phyloP scores from a whole-genome alignment of 2,797 vertebrate genomes.

The Amphiprion clarkii region DNA sequence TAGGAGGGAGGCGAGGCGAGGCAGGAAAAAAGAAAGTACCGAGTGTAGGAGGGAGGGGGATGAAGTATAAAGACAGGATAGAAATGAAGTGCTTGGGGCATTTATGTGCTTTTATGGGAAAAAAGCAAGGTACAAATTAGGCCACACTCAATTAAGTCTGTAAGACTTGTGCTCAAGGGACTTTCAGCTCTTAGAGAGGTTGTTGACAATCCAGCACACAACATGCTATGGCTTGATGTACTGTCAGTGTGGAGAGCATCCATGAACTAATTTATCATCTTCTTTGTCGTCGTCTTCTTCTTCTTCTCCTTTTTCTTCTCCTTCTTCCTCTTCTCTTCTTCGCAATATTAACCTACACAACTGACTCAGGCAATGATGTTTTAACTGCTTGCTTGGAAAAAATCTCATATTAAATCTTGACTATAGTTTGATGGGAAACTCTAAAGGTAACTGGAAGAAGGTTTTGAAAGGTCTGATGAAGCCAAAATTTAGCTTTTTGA shows the following conservation, averaged over 20 bases:
- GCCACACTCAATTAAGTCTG: slow-evolving; percentile 83
- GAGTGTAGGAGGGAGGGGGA: slow-evolving; percentile 63
- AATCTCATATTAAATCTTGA: too few relatives aligned
- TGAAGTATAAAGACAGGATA: slow-evolving; percentile 72
- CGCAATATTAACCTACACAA: slow-evolving; percentile 1
- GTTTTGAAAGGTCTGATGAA: too few relatives aligned
- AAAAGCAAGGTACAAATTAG: slow-evolving; percentile 82
- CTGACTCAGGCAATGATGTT: not conserved
- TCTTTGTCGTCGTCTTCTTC: not conserved
- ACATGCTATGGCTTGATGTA: slow-evolving; percentile 68
- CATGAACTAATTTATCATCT: slow-evolving; percentile 5
- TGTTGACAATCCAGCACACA: slow-evolving; percentile 71
- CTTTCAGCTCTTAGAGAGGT: slow-evolving; percentile 77
- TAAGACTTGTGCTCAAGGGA: slow-evolving; percentile 78
- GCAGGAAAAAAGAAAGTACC: slow-evolving; percentile 42
- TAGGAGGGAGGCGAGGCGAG: slow-evolving; percentile 58
- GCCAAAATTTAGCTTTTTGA: too few relatives aligned
- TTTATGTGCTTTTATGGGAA: slow-evolving; percentile 79
- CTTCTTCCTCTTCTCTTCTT: not conserved
- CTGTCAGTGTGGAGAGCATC: slow-evolving; percentile 35
- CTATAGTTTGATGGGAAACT: too few relatives aligned
- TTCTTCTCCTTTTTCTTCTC: not conserved
- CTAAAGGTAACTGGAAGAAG: too few relatives aligned
- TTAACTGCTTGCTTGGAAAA: too few relatives aligned
- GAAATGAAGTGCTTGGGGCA: slow-evolving; percentile 78